Evolutionary conservation across 2,888 invertebrate species (phyloP), one percentile per base, ranked within the genome.

Genomic region (Drosophila macrospina): DNA sequence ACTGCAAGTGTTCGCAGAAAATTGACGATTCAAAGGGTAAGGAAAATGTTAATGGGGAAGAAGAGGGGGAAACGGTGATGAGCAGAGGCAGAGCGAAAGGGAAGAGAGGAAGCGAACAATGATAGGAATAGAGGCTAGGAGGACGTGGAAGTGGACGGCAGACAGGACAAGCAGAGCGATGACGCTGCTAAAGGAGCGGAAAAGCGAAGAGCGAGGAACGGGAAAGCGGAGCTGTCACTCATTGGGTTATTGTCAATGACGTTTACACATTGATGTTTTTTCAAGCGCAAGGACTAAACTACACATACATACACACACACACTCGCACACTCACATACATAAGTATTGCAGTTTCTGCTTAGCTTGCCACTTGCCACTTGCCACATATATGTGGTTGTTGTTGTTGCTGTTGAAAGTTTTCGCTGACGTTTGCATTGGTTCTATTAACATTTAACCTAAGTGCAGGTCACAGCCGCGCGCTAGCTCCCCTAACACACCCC

Each of bases 391-490:
- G 44, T 59, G 61, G 48, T 39, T 69, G 45, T 64, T 66, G 60
- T 37, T 69, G 30, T 42, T 50, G 55, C 30, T 50, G 32, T 45
- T 51, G 34, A 54, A 64, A 61, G 64, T 75, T 85, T 79, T 64
- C 64, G 83, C 87, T 85, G 54, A 54, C 54, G 61, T 44, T 44
- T 34, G 44, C 44, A 55, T 45, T 73, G 55, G 45, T 69, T 77
- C 70, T 51, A 77, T 86, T 80, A 80, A 86, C 78, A 83, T 71
- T 79, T 65, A 65, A 69, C 36, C 86, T 54, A 67, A 57, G 56
- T 55, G 63, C 67, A 68, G 32, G 37, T 24, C 56, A 55, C 34
- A 39, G 36, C 32, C 50, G 28, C n/a, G 6, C 7, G 5, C 15
- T 6, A 11, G 7, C 13, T 2, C 41, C 1, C n/a, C n/a, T 7